Conservation (phyloP, 2,888 invertebrate species). For the Sinentomon sp. region DNA sequence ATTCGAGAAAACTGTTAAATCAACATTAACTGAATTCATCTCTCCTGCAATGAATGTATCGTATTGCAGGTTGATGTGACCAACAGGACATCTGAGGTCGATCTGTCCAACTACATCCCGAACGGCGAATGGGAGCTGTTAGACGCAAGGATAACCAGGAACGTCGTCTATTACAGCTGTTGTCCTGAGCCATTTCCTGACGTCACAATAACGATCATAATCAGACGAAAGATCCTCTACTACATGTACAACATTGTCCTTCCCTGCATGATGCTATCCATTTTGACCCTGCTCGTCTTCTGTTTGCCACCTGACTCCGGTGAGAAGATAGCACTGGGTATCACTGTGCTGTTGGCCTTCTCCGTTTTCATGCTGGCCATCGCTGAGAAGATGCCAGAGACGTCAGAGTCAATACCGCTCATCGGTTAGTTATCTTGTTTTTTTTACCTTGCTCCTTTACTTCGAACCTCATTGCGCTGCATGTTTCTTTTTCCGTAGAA, state of each 20-base stretch:
- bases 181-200: conserved; percentile 26
- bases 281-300: conserved; percentile 26
- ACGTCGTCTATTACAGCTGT: conserved; percentile 22
- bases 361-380: conserved; percentile 29
- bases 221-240: conserved; percentile 24
- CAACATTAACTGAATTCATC: too few relatives aligned
- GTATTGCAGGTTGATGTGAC: conserved; percentile 19
- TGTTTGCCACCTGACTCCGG: conserved; percentile 26
- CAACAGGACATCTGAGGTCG: conserved; percentile 22
- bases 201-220: conserved; percentile 26
- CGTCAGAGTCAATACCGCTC: conserved; percentile 27
- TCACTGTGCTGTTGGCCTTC: conserved; percentile 28
- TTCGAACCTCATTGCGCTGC: too few relatives aligned
- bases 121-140: conserved; percentile 30
- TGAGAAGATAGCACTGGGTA: conserved; percentile 27
- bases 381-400: conserved; percentile 29
- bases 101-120: conserved; percentile 26
- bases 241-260: conserved; percentile 27
- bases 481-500: too few relatives aligned
- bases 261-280: conserved; percentile 28
- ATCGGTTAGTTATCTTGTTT: too few relatives aligned
- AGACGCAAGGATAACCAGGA: conserved; percentile 23
- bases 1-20: too few relatives aligned
- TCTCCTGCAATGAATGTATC: too few relatives aligned
- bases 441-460: too few relatives aligned